Evolutionary conservation across 2,888 invertebrate species (phyloP).

Genomic region (Serripes groenlandicus): DNA sequence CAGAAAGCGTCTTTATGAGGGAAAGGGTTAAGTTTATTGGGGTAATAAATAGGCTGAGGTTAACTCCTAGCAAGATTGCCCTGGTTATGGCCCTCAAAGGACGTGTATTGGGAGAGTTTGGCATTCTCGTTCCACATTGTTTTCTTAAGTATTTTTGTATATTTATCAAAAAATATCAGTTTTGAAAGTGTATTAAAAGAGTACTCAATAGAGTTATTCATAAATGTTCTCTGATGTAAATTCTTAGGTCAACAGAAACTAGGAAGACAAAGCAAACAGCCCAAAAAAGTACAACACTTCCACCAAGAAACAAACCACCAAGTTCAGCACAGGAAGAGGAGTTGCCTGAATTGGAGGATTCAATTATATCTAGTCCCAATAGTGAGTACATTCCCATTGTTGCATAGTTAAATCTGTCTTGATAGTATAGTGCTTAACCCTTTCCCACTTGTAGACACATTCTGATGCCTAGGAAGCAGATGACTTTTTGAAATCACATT

Average conservation of each 20-base stretch:
- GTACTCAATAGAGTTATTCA: too few species aligned
- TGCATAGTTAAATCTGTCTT: not conserved
- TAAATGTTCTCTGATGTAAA: too few species aligned
- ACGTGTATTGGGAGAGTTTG: too few species aligned
- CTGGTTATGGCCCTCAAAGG: too few species aligned
- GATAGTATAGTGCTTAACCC: not conserved
- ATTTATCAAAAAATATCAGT: too few species aligned
- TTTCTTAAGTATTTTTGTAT: too few species aligned
- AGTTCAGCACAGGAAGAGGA: not conserved
- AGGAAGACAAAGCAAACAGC: conserved; percentile 3
- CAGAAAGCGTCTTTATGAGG: too few species aligned
- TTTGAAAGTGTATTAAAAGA: too few species aligned
- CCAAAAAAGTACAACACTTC: conserved; percentile 9
- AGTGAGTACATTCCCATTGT: not conserved
- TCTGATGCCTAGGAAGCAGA: not conserved
- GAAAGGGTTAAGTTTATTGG: too few species aligned
- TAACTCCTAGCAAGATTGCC: too few species aligned
- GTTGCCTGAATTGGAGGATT: not conserved
- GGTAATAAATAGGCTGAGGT: too few species aligned
- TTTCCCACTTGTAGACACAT: not conserved
- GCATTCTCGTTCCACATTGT: too few species aligned
- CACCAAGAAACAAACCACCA: not conserved
- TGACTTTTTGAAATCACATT: not conserved
- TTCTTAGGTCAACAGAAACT: not conserved
- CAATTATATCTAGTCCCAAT: not conserved